Percentiles rank a stretch among this genome's conserved stretches.
Conservation (phyloP, 2,888 invertebrate species). For the Euspilapteryx auroguttella region DNA sequence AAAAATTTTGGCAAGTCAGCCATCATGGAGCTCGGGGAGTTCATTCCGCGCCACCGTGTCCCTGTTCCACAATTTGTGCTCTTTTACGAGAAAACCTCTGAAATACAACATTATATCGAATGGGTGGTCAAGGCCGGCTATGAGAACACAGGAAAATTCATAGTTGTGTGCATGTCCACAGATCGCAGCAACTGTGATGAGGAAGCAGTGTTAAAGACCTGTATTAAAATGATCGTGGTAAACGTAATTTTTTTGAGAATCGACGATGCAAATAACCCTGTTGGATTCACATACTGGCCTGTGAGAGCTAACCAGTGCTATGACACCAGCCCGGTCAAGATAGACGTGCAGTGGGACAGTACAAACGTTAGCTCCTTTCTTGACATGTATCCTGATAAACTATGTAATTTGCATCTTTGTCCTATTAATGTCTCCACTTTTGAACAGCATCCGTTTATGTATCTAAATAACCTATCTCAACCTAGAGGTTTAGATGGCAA, state of each 20-base stretch:
- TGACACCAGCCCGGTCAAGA: slow-evolving; percentile 14
- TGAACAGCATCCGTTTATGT: slow-evolving; percentile 30
- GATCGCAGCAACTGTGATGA: slow-evolving; percentile 17
- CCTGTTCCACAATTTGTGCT: slow-evolving; percentile 19
- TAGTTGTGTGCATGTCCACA: slow-evolving; percentile 18
- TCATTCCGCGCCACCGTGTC: slow-evolving; percentile 10
- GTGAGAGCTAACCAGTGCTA: slow-evolving; percentile 16
- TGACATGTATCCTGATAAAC: slow-evolving; percentile 16
- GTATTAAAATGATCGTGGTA: slow-evolving; percentile 14
- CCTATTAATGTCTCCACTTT: slow-evolving; percentile 22
- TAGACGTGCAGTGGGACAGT: slow-evolving; percentile 14
- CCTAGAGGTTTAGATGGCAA: slow-evolving; percentile 25
- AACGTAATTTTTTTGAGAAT: slow-evolving; percentile 21
- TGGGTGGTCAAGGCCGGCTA: slow-evolving; percentile 17
- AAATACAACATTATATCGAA: slow-evolving; percentile 14
- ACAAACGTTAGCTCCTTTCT: slow-evolving; percentile 15
- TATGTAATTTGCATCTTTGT: slow-evolving; percentile 20
- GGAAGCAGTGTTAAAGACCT: slow-evolving; percentile 15
- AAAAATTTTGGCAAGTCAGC: slow-evolving; percentile 17
- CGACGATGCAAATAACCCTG: slow-evolving; percentile 10
- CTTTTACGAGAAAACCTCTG: slow-evolving; percentile 16
- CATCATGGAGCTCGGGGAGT: slow-evolving; percentile 16
- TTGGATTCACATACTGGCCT: slow-evolving; percentile 16
- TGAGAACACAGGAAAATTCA: slow-evolving; percentile 21
- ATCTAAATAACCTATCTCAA: slow-evolving; percentile 14